These are phyloP conservation scores for Notechis scutatus DNA, from an alignment of 2,113 vertebrate species.

Conservation along the genomic window DNA sequence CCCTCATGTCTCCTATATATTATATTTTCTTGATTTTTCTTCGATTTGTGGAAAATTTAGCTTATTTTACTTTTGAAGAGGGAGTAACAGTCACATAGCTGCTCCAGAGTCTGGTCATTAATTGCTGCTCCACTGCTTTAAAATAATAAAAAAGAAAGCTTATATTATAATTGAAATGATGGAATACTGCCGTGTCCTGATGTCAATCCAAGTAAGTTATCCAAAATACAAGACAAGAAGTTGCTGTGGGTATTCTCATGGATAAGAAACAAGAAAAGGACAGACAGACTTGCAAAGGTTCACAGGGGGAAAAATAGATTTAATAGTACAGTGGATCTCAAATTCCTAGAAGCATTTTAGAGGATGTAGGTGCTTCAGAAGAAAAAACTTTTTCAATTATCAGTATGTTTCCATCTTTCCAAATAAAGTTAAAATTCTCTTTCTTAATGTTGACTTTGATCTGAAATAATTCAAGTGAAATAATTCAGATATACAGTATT, in stretches of 20 bases:
- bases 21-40: not conserved
- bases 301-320: not conserved
- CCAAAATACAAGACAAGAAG: not conserved
- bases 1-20: not conserved
- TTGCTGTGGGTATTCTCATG: not conserved
- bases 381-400: not conserved
- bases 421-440: not conserved
- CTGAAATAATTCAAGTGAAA: not conserved
- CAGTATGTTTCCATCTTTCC: not conserved
- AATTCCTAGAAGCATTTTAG: not conserved
- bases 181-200: not conserved
- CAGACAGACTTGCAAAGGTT: not conserved
- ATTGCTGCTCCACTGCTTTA: not conserved
- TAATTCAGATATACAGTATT: not conserved
- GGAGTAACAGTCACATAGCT: not conserved
- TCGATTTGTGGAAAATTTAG: not conserved
- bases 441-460: not conserved
- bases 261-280: not conserved
- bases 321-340: not conserved
- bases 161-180: not conserved
- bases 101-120: not conserved
- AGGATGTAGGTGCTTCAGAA: not conserved
- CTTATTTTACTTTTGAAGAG: not conserved
- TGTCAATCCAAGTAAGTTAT: not conserved
- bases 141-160: not conserved